Base-by-base conservation (phyloP, 2,797 vertebrate species). In the Pseudocheirus occidentalis region DNA sequence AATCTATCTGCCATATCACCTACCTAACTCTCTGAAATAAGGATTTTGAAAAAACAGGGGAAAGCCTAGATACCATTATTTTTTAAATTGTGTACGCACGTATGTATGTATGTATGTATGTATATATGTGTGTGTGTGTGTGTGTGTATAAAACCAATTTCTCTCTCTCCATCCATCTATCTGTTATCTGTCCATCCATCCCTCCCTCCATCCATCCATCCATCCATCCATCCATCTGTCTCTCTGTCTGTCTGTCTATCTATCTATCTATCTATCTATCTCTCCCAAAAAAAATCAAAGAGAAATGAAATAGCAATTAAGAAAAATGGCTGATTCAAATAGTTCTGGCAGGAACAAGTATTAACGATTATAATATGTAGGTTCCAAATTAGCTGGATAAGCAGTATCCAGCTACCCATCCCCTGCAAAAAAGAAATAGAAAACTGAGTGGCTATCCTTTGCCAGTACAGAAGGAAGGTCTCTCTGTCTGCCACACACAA, bases 361-460 rank as follows among this genome's bases (percentile, higher is more conserved):
- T 93, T 90, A 95, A 56, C 90, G 40, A 27, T 57, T 62, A 24
- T 16, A 52, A 94, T 81, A 58, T 93, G 5, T 50, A 94, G 50
- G 55, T 92, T 92, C 0, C 29, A 11, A 92, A 62, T 53, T 92
- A 94, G 1, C 1, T 50, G 52, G 34, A 1, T 1, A 59, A 93
- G 13, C 7, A 50, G 40, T 59, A 90, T 0, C 0, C 56, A 18
- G 62, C 90, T 1, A n/a, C 12, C 6, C n/a, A 62, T 0, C 94
- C 94, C 87, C 50, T 55, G 73, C 14, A 94, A 58, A 93, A 94
- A 57, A 89, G 55, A 87, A 96, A 93, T 91, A 53, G 58, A 93
- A 87, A 92, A 66, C 29, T 55, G 34, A 40, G 40, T 93, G 89
- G 55, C 53, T 57, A 93, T 93, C 91, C 4, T 21, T 94, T 92